Evolutionary conservation across 2,113 vertebrate genomes (phyloP).

Genomic region (Ptychochromis oligacanthus): DNA sequence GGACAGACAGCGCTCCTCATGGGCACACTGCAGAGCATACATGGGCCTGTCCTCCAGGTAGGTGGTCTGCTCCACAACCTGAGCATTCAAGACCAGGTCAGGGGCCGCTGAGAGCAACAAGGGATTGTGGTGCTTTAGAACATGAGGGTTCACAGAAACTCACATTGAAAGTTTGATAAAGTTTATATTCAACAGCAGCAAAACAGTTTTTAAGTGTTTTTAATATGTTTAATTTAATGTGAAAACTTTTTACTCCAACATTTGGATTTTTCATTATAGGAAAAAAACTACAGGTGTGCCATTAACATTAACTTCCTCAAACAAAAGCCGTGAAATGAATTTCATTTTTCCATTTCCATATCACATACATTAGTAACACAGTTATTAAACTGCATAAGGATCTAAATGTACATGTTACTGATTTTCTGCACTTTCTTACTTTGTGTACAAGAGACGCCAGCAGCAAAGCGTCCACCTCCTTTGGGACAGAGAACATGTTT

Average conservation of each 20-base stretch:
- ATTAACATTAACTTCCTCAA: neutral
- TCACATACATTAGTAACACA: neutral
- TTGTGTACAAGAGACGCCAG: conserved; percentile 91
- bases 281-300: neutral
- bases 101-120: conserved; percentile 84
- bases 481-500: conserved; percentile 83
- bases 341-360: neutral
- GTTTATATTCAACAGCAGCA: neutral
- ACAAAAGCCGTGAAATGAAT: neutral
- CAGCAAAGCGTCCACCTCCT: conserved; percentile 85
- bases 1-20: conserved; percentile 93
- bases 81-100: conserved; percentile 91
- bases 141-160: neutral
- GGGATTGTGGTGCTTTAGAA: neutral
- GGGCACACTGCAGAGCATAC: conserved; percentile 90
- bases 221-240: no score
- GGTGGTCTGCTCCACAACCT: conserved; percentile 89
- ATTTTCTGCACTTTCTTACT: conserved; percentile 79
- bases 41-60: conserved; percentile 97
- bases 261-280: no score
- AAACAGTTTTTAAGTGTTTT: neutral
- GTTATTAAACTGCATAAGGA: neutral
- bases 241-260: no score
- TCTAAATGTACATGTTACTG: neutral
- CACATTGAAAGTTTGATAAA: neutral